phyloP scores from a whole-genome alignment of 2,797 vertebrate genomes.

The Poeciliopsis turneri region DNA sequence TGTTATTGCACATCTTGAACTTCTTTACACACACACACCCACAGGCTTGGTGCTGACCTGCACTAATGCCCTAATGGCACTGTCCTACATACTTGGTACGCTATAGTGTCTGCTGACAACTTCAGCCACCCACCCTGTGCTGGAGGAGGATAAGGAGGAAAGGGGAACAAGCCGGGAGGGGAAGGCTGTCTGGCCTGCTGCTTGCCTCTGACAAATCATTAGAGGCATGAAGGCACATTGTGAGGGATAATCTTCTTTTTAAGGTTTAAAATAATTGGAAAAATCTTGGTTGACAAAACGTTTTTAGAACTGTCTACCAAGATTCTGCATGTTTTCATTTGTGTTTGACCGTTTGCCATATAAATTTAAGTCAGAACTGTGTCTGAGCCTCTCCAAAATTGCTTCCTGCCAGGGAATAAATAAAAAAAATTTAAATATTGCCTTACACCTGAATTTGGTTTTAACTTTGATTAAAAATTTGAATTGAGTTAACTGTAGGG shows the following conservation, averaged over 20 bases:
- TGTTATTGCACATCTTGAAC: conserved; percentile 50
- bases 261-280: not conserved
- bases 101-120: conserved; percentile 66
- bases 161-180: conserved; percentile 47
- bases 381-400: not conserved
- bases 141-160: conserved; percentile 35
- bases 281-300: not conserved
- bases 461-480: not conserved
- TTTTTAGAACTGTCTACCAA: not conserved
- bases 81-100: conserved; percentile 77
- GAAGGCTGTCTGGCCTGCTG: conserved; percentile 23
- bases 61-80: conserved; percentile 81
- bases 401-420: no score
- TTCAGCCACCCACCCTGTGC: conserved; percentile 41
- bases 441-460: not conserved
- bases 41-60: conserved; percentile 71
- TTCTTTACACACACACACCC: conserved; percentile 41
- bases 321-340: not conserved
- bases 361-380: not conserved
- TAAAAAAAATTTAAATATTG: not conserved
- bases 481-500: no score
- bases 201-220: not conserved
- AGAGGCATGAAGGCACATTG: not conserved
- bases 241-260: not conserved
- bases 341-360: not conserved